A percentile compares a stretch with the other conserved stretches of the same genome.
Conservation (phyloP, 2,888 invertebrate species). For the Dilophus febrilis region DNA sequence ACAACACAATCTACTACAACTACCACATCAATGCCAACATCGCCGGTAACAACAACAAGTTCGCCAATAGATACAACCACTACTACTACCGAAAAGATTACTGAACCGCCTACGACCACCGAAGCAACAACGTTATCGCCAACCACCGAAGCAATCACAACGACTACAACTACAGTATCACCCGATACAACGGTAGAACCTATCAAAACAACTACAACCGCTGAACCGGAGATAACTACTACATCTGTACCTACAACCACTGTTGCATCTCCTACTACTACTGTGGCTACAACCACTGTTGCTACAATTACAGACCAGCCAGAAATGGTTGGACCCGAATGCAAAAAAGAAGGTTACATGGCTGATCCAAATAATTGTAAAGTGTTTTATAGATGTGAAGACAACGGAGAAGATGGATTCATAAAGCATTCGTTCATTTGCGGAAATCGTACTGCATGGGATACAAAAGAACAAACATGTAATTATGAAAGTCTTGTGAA, state of each 20-base stretch:
- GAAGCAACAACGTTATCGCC: neutral
- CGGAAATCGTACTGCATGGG: constrained; percentile 40
- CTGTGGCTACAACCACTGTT: neutral
- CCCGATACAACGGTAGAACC: neutral
- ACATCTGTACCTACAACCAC: neutral
- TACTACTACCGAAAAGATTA: neutral
- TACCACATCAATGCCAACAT: neutral
- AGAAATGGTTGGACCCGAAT: constrained; percentile 20
- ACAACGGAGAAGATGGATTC: constrained; percentile 28
- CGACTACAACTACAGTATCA: no score
- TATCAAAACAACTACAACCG: neutral
- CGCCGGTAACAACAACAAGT: neutral
- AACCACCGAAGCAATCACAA: neutral
- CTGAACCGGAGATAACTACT: neutral
- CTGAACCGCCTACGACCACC: neutral
- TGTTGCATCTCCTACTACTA: neutral
- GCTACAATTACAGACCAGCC: neutral
- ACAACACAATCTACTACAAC: neutral
- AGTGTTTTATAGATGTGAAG: constrained; percentile 39
- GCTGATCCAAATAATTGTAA: constrained; percentile 33
- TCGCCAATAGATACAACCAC: no score
- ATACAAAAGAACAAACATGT: constrained; percentile 37
- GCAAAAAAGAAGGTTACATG: constrained; percentile 29
- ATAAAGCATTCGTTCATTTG: constrained; percentile 35
- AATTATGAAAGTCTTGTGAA: constrained; percentile 23